Base-by-base conservation (phyloP, 2,113 vertebrate species). In the Platichthys stellatus region DNA sequence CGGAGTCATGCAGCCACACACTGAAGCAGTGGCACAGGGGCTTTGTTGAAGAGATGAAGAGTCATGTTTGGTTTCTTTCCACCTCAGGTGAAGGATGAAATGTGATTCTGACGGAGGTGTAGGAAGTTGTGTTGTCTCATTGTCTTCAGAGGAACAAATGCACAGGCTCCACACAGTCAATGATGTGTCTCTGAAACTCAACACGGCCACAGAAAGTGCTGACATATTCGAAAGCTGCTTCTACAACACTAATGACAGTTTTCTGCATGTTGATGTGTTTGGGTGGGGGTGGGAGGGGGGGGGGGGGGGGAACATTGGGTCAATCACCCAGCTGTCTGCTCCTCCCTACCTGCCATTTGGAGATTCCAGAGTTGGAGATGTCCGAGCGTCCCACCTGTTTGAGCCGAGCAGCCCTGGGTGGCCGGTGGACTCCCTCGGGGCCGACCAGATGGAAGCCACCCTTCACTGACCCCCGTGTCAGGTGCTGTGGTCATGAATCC, bases 391-490 rank as follows among this genome's bases (percentile, higher is more conserved):
- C 78, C 89, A 88, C 88, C 89, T 92, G 92, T 89, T 81, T 58
- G 80, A 73, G 74, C 68, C n/a, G 38, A 82, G 80, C 69, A 65
- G 78, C 84, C 76, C 85, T 66, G 80, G 81, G 79, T 72, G 89
- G 82, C 78, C 69, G 40, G 18, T 3, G 15, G 86, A 76, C 80
- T 85, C 83, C 86, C 88, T 73, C 72, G 63, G 76, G 81, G 81
- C 73, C 57, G 69, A 76, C 40, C 92, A 93, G 90, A 93, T 93
- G 92, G 88, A 82, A 63, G 73, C 72, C 63, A 43, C 76, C 78
- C 71, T 62, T 72, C 78, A 62, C 74, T 72, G 87, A 72, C 67
- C 61, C 61, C 61, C 9, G 13, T 2, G 26, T 83, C 66, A 78
- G 81, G 73, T 68, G 69, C 65, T 45, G 35, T 13, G 72, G 76